These are phyloP conservation scores for Agrochola lota DNA, from an alignment of 2,888 invertebrate genomes.

Conservation along the genomic window DNA sequence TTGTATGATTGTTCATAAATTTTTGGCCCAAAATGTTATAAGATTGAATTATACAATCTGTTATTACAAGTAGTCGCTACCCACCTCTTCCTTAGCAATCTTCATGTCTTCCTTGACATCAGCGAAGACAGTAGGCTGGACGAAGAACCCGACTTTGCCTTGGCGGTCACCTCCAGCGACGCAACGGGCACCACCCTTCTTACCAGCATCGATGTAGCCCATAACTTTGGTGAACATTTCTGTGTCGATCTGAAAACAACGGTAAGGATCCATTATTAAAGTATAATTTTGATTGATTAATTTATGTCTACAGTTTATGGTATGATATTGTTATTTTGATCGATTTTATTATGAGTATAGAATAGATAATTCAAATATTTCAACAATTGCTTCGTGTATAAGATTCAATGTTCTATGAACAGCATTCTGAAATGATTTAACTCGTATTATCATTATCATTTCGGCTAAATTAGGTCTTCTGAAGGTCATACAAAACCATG, in stretches of 20 bases:
- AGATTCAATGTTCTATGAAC: neutral
- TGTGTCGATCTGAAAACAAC: constrained; percentile 91
- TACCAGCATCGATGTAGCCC: constrained; percentile 94
- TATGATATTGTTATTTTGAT: neutral
- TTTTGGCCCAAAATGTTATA: neutral
- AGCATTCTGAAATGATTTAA: neutral
- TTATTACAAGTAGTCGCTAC: neutral
- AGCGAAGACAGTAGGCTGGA: constrained; percentile 95
- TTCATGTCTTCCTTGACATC: constrained; percentile 94
- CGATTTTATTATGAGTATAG: neutral
- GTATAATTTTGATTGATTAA: neutral
- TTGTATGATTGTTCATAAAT: neutral
- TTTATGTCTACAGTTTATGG: neutral
- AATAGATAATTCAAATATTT: neutral
- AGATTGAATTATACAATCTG: neutral
- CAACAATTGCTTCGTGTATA: neutral
- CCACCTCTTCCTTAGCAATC: constrained; percentile 92
- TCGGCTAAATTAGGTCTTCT: neutral
- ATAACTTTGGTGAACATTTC: constrained; percentile 94
- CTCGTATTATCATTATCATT: neutral
- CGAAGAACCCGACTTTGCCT: constrained; percentile 93
- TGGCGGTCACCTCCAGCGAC: constrained; percentile 93
- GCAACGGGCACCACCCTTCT: constrained; percentile 94
- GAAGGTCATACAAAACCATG: neutral
- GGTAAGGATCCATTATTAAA: neutral